A percentile compares a stretch with the other conserved stretches of the same genome.
Conservation (phyloP, 1,140 invertebrate genomes). For the Sycophaga agraensis region DNA sequence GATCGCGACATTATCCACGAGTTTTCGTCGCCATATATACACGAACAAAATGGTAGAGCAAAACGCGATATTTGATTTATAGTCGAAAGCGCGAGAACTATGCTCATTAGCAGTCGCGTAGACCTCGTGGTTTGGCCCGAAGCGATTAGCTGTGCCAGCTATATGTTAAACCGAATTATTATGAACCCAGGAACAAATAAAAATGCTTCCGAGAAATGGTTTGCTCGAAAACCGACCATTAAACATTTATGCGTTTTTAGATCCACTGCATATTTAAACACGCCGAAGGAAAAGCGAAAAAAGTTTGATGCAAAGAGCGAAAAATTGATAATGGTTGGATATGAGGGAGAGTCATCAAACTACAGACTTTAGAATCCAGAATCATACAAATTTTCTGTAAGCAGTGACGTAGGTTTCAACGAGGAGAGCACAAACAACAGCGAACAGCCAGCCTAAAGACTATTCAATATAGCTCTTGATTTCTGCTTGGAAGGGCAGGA, state of each 20-base stretch:
- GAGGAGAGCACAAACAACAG: background rate
- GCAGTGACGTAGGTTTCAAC: background rate
- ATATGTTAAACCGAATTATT: constrained; percentile 29
- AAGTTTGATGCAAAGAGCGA: no score
- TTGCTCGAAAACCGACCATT: constrained; percentile 52
- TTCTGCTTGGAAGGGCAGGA: no score
- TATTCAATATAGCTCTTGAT: no score
- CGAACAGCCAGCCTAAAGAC: no score
- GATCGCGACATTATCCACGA: constrained; percentile 26
- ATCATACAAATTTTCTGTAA: background rate
- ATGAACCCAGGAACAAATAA: constrained; percentile 36
- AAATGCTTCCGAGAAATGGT: constrained; percentile 52
- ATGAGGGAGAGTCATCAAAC: background rate
- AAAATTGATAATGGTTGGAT: no score
- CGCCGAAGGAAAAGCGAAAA: no score
- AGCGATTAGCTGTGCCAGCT: constrained; percentile 46
- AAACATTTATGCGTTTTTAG: constrained; percentile 49
- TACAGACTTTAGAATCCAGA: background rate
- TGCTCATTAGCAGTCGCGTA: constrained; percentile 42
- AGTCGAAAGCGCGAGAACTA: no score
- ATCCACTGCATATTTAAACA: constrained; percentile 46
- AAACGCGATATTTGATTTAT: no score
- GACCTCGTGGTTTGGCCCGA: constrained; percentile 50
- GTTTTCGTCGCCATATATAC: constrained; percentile 28
- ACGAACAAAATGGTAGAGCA: constrained; percentile 35